phyloP scores from a whole-genome alignment of 2,888 invertebrate species.

The Lasioglossum figueresi region DNA sequence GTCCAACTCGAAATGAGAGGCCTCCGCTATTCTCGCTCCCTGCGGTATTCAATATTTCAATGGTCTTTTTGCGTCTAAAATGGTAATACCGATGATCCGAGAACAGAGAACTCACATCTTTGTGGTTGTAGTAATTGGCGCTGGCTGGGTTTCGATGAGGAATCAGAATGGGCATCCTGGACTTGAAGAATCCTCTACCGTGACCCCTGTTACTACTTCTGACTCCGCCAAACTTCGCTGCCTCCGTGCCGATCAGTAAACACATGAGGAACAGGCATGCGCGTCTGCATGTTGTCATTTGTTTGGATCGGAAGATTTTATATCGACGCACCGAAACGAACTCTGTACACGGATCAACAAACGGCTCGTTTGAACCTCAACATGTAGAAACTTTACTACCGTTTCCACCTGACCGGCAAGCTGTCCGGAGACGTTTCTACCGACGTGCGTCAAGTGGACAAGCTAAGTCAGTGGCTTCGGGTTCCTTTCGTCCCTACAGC shows the following conservation, averaged over 20 bases:
- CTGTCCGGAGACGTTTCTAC: constrained; percentile 25
- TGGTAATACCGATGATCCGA: not conserved
- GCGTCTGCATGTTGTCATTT: constrained; percentile 69
- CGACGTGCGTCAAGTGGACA: constrained; percentile 17
- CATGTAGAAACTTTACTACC: not conserved
- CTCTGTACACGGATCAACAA: not conserved
- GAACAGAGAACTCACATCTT: constrained; percentile 86
- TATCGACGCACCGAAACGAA: constrained; percentile 2
- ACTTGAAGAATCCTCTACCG: constrained; percentile 84
- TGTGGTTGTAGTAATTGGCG: constrained; percentile 87
- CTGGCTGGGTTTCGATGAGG: constrained; percentile 86
- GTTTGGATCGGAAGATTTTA: constrained; percentile 27
- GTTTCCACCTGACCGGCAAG: not conserved
- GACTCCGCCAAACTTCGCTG: constrained; percentile 76
- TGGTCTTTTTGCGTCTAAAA: not conserved
- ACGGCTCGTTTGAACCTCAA: constrained; percentile 1
- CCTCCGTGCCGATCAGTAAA: constrained; percentile 62
- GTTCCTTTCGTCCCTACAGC: constrained; percentile 72
- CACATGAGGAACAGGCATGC: constrained; percentile 51
- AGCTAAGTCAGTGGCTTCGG: constrained; percentile 44
- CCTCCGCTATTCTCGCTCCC: constrained; percentile 89
- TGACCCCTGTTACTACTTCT: constrained; percentile 76
- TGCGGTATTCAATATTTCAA: constrained; percentile 72
- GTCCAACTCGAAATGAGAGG: constrained; percentile 90
- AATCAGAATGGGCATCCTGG: constrained; percentile 86